Base-by-base conservation (phyloP, 2,113 vertebrate species). In the Pimephales promelas region DNA sequence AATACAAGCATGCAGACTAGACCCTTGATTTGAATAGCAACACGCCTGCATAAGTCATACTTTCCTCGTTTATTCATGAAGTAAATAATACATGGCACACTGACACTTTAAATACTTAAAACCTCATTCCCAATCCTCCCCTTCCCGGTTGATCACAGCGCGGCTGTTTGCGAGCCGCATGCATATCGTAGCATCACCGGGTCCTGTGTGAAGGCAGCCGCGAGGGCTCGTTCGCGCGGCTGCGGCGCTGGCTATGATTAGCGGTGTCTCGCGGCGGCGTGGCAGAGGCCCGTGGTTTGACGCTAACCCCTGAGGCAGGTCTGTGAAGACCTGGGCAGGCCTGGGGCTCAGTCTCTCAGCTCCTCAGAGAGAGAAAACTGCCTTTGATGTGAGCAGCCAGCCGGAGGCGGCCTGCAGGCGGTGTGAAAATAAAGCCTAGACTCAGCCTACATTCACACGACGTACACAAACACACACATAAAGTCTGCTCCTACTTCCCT, bases 361-460 rank as follows among this genome's bases (percentile, higher is more conserved):
- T 94, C 90, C 93, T 93, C 90, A 86, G 93, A 93, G 93, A 93
- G 87, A 86, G 84, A 74, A 85, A 77, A 54, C 88, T 83, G 80
- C 62, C 93, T 95, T 95, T 94, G 92, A 94, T 95, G 94, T 93
- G 88, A 91, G 89, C 91, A 88, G 90, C 90, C 83, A 84, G 92
- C 90, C 93, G 90, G 89, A 87, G 88, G 92, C 90, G 84, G 85
- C 89, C 91, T 90, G 82, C 85, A 59, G 92, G 91, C 89, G 86
- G 66, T 86, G 83, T 28, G 57, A 64, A 85, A 86, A 47, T 84
- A 74, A 80, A 77, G 34, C 43, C 26, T 70, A 86, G 79, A 85
- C 86, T 91, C 79, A 86, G 82, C 84, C 81, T 78, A 86, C 49
- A 70, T 88, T 64, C 79, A 79, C 66, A 66, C 82, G 1, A 76